These are phyloP conservation scores for Passer domesticus DNA, from an alignment of 2,113 vertebrate genomes.

Conservation along the genomic window DNA sequence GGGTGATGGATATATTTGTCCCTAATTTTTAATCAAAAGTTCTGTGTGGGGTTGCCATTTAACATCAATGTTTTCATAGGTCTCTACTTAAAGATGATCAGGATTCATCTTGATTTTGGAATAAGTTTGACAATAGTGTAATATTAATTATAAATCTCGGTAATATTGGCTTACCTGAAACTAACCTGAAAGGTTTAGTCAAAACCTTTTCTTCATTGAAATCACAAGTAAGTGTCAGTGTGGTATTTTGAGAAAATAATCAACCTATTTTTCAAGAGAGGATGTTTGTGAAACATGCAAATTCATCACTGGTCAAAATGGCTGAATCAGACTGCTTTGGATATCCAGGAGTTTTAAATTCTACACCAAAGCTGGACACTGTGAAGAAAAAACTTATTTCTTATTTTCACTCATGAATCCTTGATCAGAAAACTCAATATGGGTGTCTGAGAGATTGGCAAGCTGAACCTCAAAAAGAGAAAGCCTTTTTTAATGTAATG, in stretches of 20 bases:
- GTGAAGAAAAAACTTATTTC: background rate
- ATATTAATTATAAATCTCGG: background rate
- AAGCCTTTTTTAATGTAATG: background rate
- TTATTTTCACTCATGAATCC: background rate
- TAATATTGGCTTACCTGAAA: background rate
- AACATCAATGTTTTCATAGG: background rate
- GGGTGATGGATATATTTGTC: background rate
- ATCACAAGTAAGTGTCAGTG: background rate
- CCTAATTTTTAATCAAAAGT: background rate
- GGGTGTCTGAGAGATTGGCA: background rate
- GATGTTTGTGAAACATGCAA: background rate
- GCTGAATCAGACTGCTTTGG: background rate
- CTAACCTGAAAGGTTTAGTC: background rate
- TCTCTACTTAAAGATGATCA: background rate
- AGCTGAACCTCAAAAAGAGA: background rate
- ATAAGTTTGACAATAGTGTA: background rate
- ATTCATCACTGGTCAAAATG: background rate
- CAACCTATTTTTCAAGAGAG: background rate
- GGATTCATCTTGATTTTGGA: background rate
- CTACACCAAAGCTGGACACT: background rate
- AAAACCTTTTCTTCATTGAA: background rate
- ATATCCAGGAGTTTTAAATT: background rate
- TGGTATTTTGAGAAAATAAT: background rate
- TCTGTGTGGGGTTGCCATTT: background rate
- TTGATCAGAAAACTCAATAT: background rate